phyloP scores from a whole-genome alignment of 2,888 invertebrate species.

The Xestia ashworthii region DNA sequence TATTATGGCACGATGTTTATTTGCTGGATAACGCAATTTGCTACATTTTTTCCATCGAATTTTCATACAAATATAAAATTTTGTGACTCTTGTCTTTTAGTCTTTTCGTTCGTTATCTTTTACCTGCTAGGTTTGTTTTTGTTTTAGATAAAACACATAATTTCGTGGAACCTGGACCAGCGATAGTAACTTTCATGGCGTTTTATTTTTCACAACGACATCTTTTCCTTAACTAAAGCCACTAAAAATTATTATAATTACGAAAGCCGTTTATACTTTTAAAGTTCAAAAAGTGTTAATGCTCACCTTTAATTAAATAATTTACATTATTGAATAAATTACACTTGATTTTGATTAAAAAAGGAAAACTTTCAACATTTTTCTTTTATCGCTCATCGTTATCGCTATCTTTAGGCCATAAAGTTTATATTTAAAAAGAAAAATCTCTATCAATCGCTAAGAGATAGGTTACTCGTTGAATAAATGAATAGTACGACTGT shows the following conservation, averaged over 20 bases:
- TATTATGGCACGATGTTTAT: not conserved
- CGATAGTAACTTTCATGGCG: no score
- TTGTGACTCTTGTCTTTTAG: no score
- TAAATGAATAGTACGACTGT: slow-evolving; percentile 1
- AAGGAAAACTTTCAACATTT: not conserved
- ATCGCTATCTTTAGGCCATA: not conserved
- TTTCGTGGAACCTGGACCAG: no score
- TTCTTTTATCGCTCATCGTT: not conserved
- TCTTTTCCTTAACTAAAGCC: no score
- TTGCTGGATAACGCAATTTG: not conserved
- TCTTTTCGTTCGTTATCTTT: no score
- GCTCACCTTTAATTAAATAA: not conserved
- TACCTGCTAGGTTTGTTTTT: no score
- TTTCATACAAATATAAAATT: no score
- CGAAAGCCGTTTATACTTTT: no score
- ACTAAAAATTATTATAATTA: no score
- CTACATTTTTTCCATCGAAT: not conserved
- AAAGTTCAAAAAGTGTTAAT: no score
- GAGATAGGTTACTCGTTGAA: not conserved
- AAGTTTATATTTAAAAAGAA: not conserved
- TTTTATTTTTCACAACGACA: no score
- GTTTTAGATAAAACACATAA: no score
- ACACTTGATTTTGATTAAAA: not conserved
- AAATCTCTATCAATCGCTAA: not conserved
- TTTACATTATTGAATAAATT: not conserved